Conservation (phyloP, 2,888 invertebrate species). For the Gryllus longicercus region DNA sequence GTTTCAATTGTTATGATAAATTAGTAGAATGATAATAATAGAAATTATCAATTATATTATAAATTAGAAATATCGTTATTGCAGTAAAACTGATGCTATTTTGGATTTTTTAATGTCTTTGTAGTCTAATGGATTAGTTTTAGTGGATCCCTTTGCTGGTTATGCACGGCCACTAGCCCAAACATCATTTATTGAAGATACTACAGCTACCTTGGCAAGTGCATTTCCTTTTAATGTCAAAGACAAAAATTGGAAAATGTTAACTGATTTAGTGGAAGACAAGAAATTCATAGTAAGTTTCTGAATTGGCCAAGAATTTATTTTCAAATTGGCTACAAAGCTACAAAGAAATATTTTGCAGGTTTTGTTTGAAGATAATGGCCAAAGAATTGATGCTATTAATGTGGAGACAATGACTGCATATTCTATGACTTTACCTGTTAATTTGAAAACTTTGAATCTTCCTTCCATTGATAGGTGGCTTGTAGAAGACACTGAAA, state of each 20-base stretch:
- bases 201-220: conserved; percentile 42
- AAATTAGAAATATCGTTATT: background rate
- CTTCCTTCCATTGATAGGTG: conserved; percentile 44
- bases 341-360: conserved; percentile 21
- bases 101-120: conserved; percentile 32
- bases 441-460: conserved; percentile 44
- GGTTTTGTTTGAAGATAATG: conserved; percentile 41
- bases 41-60: conserved; percentile 18
- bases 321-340: no score
- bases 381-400: conserved; percentile 44
- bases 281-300: conserved; percentile 26
- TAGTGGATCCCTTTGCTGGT: conserved; percentile 43
- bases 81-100: background rate
- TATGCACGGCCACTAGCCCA: conserved; percentile 41
- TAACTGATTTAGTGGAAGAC: conserved; percentile 24
- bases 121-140: conserved; percentile 44
- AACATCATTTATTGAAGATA: conserved; percentile 42
- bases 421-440: conserved; percentile 45
- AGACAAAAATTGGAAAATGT: conserved; percentile 26
- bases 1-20: conserved; percentile 33
- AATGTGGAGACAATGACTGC: conserved; percentile 43
- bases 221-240: conserved; percentile 25
- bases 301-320: no score
- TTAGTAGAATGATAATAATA: background rate
- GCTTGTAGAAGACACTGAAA: conserved; percentile 45